Conservation (phyloP, 2,888 invertebrate species). For the Teleiodes luculella region DNA sequence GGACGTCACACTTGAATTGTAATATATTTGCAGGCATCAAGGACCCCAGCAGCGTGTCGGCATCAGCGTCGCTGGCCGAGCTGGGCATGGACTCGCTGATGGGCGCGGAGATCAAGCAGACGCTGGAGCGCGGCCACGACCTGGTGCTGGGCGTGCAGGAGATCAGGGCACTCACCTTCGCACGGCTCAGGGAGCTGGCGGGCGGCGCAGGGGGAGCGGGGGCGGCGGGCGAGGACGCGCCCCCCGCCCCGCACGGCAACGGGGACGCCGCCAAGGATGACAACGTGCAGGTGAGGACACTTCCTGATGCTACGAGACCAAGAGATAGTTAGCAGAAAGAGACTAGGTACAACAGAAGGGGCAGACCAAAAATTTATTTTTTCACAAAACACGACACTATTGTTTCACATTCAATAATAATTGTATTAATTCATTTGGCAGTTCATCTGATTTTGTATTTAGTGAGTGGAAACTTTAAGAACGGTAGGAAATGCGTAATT, state of each 20-base stretch:
- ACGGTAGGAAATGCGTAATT: too few relatives aligned
- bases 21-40: conserved; percentile 85
- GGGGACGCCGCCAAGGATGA: conserved; percentile 42
- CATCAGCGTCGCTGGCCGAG: conserved; percentile 90
- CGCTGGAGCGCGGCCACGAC: conserved; percentile 94
- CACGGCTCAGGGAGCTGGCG: conserved; percentile 81
- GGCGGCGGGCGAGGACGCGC: conserved; percentile 22
- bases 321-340: too few relatives aligned
- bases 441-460: too few relatives aligned
- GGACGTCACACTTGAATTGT: too few relatives aligned
- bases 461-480: too few relatives aligned
- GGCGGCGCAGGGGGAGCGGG: conserved; percentile 39
- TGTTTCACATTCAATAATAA: too few relatives aligned
- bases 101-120: conserved; percentile 99
- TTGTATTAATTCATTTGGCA: too few relatives aligned
- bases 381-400: too few relatives aligned
- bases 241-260: conserved; percentile 35
- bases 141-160: conserved; percentile 93
- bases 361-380: too few relatives aligned
- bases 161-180: conserved; percentile 90
- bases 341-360: too few relatives aligned
- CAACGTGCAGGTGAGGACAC: conserved; percentile 6
- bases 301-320: too few relatives aligned
- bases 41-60: conserved; percentile 87
- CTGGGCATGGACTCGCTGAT: conserved; percentile 98